phyloP scores from a whole-genome alignment of 2,888 invertebrate genomes.

The Platerodrilus igneus region DNA sequence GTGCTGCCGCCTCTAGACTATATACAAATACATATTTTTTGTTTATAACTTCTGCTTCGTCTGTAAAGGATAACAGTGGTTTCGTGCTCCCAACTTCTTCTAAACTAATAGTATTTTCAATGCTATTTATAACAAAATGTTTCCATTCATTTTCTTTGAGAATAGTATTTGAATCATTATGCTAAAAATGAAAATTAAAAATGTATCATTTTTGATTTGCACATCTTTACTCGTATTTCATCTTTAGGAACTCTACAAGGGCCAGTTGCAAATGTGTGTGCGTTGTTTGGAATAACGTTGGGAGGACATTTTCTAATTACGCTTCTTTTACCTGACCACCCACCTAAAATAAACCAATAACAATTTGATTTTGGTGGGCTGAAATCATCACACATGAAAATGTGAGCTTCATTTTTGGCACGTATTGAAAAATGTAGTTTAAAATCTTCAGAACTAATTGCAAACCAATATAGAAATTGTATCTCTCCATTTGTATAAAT shows the following conservation, averaged over 20 bases:
- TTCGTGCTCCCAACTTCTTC: neutral
- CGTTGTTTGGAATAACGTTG: conserved; percentile 22
- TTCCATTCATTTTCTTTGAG: neutral
- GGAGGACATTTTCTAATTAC: conserved; percentile 33
- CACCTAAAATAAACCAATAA: conserved; percentile 39
- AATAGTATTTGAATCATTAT: no score
- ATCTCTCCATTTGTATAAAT: neutral
- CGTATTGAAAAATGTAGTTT: conserved; percentile 29
- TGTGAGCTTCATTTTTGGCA: conserved; percentile 28
- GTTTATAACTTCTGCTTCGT: neutral
- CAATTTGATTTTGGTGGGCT: conserved; percentile 26
- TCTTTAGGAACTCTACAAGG: neutral
- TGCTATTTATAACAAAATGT: conserved; percentile 3
- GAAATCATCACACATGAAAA: conserved; percentile 34
- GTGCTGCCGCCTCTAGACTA: no score
- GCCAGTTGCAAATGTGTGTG: no score
- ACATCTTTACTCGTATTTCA: neutral
- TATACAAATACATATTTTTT: neutral
- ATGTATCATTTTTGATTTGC: conserved; percentile 1
- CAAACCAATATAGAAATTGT: neutral
- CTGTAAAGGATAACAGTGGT: neutral
- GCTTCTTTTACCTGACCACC: conserved; percentile 29
- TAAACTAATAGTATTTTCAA: conserved; percentile 1
- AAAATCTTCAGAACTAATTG: neutral
- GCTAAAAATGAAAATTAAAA: no score